phyloP scores from a whole-genome alignment of 2,888 invertebrate genomes.

The Drosophila meridiana region DNA sequence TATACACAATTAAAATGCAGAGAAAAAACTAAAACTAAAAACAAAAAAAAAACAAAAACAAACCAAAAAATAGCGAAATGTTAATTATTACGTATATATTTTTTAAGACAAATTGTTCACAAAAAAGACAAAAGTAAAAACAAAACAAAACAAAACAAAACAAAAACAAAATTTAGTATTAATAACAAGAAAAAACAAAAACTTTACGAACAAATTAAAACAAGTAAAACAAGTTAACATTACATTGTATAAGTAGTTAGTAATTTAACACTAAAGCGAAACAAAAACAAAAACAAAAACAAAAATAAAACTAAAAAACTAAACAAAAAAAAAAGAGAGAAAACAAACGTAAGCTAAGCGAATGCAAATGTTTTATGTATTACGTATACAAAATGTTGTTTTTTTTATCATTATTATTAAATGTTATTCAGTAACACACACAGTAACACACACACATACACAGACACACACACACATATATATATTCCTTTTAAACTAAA shows the following conservation, averaged over 20 bases:
- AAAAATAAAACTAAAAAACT: not conserved
- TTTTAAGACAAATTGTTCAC: slow-evolving; percentile 81
- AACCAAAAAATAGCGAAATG: slow-evolving; percentile 63
- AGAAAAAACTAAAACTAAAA: slow-evolving; percentile 13
- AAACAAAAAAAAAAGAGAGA: not conserved
- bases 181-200: slow-evolving; percentile 46
- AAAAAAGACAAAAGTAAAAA: slow-evolving; percentile 24
- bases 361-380: slow-evolving; percentile 57
- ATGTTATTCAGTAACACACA: slow-evolving; percentile 65
- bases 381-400: slow-evolving; percentile 72
- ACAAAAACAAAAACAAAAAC: not conserved
- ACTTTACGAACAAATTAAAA: slow-evolving; percentile 83
- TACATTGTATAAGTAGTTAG: slow-evolving; percentile 85
- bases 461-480: slow-evolving; percentile 24
- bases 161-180: slow-evolving; percentile 52
- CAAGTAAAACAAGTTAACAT: slow-evolving; percentile 84
- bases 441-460: slow-evolving; percentile 15
- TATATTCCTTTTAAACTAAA: slow-evolving; percentile 60
- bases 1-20: slow-evolving; percentile 68
- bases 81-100: slow-evolving; percentile 82
- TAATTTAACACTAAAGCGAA: slow-evolving; percentile 78
- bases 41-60: slow-evolving; percentile 31
- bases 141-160: slow-evolving; percentile 19
- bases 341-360: slow-evolving; percentile 46
- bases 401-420: slow-evolving; percentile 57